Percentiles rank a stretch among this genome's conserved stretches.
Evolutionary conservation across 2,888 invertebrate species (phyloP).

Genomic region (Craniophora ligustri): DNA sequence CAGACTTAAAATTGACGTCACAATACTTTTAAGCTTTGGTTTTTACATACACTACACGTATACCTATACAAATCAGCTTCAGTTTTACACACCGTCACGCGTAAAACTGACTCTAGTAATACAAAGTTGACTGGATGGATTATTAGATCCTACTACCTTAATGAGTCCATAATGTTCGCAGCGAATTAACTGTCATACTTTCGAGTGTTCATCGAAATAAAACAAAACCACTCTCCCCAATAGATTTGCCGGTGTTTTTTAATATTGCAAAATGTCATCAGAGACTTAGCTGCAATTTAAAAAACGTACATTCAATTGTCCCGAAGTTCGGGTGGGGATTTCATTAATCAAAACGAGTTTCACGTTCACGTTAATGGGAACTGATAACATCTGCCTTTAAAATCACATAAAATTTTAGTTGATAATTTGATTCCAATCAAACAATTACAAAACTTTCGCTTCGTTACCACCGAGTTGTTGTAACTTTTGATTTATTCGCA

Average conservation of each 20-base stretch:
- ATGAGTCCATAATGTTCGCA: no score
- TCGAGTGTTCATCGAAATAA: no score
- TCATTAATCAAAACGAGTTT: slow-evolving; percentile 36
- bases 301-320: slow-evolving; percentile 23
- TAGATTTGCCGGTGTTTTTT: neutral
- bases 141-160: no score
- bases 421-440: slow-evolving; percentile 62
- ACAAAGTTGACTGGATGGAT: no score
- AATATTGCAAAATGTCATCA: no score
- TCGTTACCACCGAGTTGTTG: slow-evolving; percentile 56
- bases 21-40: no score
- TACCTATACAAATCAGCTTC: no score
- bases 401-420: slow-evolving; percentile 58
- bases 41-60: no score
- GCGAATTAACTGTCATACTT: no score
- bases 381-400: slow-evolving; percentile 54
- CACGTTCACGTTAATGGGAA: slow-evolving; percentile 35
- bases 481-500: slow-evolving; percentile 66
- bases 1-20: no score
- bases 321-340: slow-evolving; percentile 32
- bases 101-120: no score
- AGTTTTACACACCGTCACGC: no score
- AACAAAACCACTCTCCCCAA: neutral
- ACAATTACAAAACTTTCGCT: slow-evolving; percentile 58
- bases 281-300: neutral